These are phyloP conservation scores for Listronotus bonariensis DNA, from an alignment of 1,140 invertebrate species.

Conservation along the genomic window DNA sequence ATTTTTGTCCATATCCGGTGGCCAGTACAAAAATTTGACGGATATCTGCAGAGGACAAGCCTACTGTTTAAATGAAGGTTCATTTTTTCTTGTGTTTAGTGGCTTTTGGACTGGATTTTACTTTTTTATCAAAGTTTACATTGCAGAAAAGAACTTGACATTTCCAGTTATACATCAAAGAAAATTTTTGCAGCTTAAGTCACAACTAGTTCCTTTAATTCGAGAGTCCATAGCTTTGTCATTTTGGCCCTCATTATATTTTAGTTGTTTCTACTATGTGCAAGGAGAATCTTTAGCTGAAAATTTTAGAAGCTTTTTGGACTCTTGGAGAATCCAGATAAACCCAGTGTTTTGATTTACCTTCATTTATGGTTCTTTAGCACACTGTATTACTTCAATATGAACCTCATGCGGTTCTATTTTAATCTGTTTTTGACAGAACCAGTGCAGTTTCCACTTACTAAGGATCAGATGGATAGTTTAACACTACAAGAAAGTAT, in stretches of 20 bases:
- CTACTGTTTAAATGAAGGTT: slow-evolving; percentile 60
- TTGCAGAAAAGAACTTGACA: slow-evolving; percentile 60
- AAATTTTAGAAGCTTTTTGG: slow-evolving; percentile 58
- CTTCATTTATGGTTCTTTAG: slow-evolving; percentile 70
- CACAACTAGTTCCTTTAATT: slow-evolving; percentile 61
- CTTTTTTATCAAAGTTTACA: slow-evolving; percentile 65
- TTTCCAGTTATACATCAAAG: slow-evolving; percentile 72
- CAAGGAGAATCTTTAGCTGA: slow-evolving; percentile 58
- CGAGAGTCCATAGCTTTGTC: slow-evolving; percentile 63
- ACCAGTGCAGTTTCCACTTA: slow-evolving; percentile 65
- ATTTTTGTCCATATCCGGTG: slow-evolving; percentile 64
- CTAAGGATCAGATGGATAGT: slow-evolving; percentile 46
- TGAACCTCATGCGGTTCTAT: slow-evolving; percentile 69
- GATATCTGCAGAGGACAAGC: slow-evolving; percentile 44
- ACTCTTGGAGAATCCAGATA: slow-evolving; percentile 59
- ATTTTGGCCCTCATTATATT: slow-evolving; percentile 65
- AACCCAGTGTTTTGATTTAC: slow-evolving; percentile 62
- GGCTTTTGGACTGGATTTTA: slow-evolving; percentile 73
- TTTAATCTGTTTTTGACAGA: slow-evolving; percentile 73
- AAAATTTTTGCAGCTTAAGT: slow-evolving; percentile 67
- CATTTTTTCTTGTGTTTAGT: slow-evolving; percentile 66
- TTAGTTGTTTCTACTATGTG: slow-evolving; percentile 64
- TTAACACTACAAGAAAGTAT: slow-evolving; percentile 63
- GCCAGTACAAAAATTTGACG: slow-evolving; percentile 58
- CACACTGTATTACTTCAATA: slow-evolving; percentile 69